Conservation (phyloP, 2,797 vertebrate genomes). For the Mastacembelus armatus region DNA sequence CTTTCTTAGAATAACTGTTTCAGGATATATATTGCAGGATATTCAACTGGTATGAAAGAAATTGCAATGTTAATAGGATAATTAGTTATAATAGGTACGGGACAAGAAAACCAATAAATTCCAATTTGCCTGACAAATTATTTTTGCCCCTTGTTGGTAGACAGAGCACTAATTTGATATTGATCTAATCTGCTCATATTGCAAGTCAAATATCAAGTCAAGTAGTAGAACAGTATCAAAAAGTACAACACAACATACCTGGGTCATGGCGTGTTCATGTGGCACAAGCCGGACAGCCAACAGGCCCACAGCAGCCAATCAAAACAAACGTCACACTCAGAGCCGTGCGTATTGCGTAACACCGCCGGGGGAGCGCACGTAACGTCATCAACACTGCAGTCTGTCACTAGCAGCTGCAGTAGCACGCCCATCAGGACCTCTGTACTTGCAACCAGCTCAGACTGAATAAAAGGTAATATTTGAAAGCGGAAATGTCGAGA, state of each 20-base stretch:
- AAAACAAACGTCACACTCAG: background rate
- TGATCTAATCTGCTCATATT: background rate
- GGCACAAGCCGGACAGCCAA: too few species aligned
- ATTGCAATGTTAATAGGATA: fast-evolving
- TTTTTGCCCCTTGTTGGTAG: background rate
- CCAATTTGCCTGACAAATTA: background rate
- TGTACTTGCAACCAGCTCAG: conserved; percentile 24
- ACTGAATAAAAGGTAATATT: conserved; percentile 66
- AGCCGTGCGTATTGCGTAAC: conserved; percentile 46
- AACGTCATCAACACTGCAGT: conserved; percentile 68
- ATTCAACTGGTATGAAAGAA: background rate
- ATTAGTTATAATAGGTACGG: fast-evolving
- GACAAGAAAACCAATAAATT: background rate
- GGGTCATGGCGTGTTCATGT: background rate
- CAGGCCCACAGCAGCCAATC: conserved; percentile 64
- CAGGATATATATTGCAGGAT: background rate
- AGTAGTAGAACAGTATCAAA: too few species aligned
- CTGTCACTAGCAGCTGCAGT: conserved; percentile 47
- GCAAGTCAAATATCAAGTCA: background rate
- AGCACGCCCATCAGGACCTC: conserved; percentile 49
- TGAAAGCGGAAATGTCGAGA: background rate
- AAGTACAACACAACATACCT: too few species aligned
- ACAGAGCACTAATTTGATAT: background rate
- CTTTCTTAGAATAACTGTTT: background rate
- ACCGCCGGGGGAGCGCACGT: conserved; percentile 22